Percentiles rank a stretch among this genome's conserved stretches.
phyloP scores from a whole-genome alignment of 2,797 vertebrate species.

The Gallinago nigripennis region DNA sequence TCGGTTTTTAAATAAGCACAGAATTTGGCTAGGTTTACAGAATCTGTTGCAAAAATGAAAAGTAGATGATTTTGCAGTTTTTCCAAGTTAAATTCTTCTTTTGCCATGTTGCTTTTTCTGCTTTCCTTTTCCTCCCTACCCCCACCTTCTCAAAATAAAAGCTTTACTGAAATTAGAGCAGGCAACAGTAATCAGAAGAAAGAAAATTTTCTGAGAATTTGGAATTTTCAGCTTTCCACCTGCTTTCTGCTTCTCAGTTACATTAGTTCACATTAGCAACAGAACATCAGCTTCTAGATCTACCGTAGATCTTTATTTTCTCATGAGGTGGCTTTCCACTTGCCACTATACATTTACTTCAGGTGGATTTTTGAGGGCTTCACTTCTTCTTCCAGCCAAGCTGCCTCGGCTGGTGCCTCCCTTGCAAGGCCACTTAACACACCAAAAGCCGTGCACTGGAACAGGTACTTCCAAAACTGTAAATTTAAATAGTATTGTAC shows the following conservation, averaged over 20 bases:
- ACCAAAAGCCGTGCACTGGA: not conserved
- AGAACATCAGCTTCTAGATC: not conserved
- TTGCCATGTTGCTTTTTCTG: not conserved
- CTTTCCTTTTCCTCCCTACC: not conserved
- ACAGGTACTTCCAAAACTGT: not conserved
- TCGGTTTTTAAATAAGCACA: conserved; percentile 17
- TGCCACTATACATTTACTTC: not conserved
- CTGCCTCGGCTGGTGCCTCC: accelerated
- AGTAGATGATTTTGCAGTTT: not conserved
- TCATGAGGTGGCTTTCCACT: not conserved
- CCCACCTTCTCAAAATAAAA: not conserved
- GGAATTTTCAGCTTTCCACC: not conserved
- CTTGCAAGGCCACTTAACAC: not conserved
- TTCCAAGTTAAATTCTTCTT: not conserved
- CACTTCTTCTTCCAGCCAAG: not conserved
- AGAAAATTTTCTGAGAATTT: not conserved
- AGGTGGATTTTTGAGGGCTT: not conserved
- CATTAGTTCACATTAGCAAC: not conserved
- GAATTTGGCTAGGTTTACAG: not conserved
- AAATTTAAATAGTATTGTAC: not conserved
- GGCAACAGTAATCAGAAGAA: not conserved
- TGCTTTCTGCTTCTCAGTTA: not conserved
- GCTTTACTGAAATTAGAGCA: not conserved
- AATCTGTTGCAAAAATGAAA: conserved; percentile 11
- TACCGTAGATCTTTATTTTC: not conserved